These are phyloP conservation scores for Megaceryle torquata DNA, from an alignment of 2,113 vertebrate species.

Conservation along the genomic window DNA sequence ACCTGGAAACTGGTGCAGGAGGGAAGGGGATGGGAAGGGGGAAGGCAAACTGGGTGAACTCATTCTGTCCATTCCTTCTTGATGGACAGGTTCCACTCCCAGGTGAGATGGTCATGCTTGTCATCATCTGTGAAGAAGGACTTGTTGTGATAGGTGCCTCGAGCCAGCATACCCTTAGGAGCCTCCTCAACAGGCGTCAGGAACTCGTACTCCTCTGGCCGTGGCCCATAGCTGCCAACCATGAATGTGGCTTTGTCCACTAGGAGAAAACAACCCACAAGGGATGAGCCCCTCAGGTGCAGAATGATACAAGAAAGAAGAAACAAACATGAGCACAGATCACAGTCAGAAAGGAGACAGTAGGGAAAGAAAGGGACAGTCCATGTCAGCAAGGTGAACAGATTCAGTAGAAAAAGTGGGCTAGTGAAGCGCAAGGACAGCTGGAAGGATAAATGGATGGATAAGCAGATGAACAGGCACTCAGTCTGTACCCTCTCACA, in stretches of 20 bases:
- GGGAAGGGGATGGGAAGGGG: not conserved
- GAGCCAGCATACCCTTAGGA: constrained; percentile 79
- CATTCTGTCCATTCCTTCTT: constrained; percentile 85
- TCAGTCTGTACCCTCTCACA: not conserved
- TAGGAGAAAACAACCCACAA: constrained; percentile 51
- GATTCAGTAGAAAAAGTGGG: not conserved
- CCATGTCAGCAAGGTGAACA: not conserved
- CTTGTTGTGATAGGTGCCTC: constrained; percentile 82
- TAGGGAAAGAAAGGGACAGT: not conserved
- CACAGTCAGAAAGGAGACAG: not conserved
- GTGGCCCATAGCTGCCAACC: constrained; percentile 84
- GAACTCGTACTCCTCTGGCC: constrained; percentile 81
- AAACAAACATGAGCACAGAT: not conserved
- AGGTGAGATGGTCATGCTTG: constrained; percentile 82
- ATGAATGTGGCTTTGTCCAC: constrained; percentile 83
- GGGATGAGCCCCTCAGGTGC: not conserved
- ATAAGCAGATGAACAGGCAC: not conserved
- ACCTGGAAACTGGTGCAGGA: constrained; percentile 55
- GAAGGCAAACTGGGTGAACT: constrained; percentile 16
- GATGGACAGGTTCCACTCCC: constrained; percentile 85
- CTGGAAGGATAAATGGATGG: not conserved
- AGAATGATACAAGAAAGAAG: not conserved
- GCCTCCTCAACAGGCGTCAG: constrained; percentile 79
- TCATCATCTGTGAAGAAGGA: constrained; percentile 84
- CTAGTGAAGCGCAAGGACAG: not conserved